These are phyloP conservation scores for Hippocampus mohnikei DNA, from an alignment of 2,113 vertebrate species.

Conservation along the genomic window DNA sequence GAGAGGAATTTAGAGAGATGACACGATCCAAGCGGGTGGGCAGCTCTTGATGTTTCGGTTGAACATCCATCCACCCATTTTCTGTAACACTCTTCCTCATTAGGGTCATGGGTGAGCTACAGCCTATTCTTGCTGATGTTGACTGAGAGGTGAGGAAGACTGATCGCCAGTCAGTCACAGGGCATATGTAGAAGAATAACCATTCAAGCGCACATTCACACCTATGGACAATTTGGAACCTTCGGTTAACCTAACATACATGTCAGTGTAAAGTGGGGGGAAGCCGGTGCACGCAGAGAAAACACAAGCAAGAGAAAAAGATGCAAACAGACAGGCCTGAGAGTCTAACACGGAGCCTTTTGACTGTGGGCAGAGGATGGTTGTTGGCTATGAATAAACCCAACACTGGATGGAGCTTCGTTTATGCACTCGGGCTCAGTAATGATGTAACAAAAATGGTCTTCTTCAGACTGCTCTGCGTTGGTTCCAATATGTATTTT, in stretches of 20 bases:
- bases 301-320: not conserved
- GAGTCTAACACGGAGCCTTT: not conserved
- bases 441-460: too few species aligned
- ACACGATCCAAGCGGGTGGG: conserved; percentile 44
- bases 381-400: not conserved
- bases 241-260: not conserved
- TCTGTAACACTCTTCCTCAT: not conserved
- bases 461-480: not conserved
- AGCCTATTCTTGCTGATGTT: not conserved
- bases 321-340: not conserved
- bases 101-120: not conserved
- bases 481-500: not conserved
- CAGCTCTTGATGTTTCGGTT: conserved; percentile 38
- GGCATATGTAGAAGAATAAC: not conserved
- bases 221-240: not conserved
- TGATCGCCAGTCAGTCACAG: not conserved
- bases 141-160: not conserved
- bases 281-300: too few species aligned
- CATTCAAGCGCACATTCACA: not conserved
- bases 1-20: conserved; percentile 52
- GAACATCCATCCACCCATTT: conserved; percentile 19
- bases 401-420: not conserved
- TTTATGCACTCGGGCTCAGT: not conserved
- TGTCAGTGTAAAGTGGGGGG: not conserved
- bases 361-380: not conserved